Conservation (phyloP, 2,888 invertebrate species). For the Hirtodrosophila confusa region DNA sequence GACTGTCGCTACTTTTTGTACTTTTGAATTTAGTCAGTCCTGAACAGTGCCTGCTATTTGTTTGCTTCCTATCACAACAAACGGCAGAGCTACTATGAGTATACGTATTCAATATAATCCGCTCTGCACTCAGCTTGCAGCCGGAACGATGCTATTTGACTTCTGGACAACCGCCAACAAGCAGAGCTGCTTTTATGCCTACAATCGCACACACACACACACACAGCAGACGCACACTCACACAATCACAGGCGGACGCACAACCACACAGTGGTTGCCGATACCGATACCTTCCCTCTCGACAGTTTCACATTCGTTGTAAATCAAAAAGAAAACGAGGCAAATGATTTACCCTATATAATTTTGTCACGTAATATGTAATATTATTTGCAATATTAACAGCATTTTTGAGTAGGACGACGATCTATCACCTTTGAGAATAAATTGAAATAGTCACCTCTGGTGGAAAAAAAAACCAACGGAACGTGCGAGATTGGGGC, state of each 20-base stretch:
- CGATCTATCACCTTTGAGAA: no score
- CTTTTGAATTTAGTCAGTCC: slow-evolving; percentile 31
- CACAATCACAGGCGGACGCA: slow-evolving; percentile 1
- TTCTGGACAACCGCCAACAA: slow-evolving; percentile 17
- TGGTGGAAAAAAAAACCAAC: no score
- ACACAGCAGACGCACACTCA: background rate
- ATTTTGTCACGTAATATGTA: no score
- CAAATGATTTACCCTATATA: no score
- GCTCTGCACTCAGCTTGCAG: background rate
- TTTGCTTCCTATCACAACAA: background rate
- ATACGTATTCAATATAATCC: slow-evolving; percentile 1
- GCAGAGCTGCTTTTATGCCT: slow-evolving; percentile 51
- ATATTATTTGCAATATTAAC: background rate
- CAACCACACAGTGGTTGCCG: background rate
- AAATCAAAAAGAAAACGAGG: no score
- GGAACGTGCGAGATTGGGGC: no score
- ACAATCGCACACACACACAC: background rate
- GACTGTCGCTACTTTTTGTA: slow-evolving; percentile 1
- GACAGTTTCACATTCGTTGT: background rate
- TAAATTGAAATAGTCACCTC: no score
- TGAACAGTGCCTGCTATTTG: background rate
- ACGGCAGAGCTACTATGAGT: background rate
- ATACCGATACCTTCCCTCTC: slow-evolving; percentile 32
- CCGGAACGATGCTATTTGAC: slow-evolving; percentile 7
- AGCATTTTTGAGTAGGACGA: no score